These are phyloP conservation scores for Deilephila elpenor DNA, from an alignment of 2,888 invertebrate genomes.

Conservation along the genomic window DNA sequence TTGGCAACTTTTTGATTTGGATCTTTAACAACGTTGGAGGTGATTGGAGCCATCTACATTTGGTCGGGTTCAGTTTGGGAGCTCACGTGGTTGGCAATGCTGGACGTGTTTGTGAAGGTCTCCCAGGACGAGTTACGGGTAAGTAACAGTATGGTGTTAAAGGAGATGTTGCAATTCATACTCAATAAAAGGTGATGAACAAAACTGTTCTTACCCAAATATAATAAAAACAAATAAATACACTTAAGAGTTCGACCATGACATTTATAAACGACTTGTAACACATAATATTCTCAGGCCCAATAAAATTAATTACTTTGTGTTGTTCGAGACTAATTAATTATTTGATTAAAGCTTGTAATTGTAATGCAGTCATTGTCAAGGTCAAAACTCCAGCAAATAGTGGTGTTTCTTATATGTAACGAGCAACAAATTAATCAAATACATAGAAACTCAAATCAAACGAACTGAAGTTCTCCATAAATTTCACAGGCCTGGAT, in stretches of 20 bases:
- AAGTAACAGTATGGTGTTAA: conserved; percentile 26
- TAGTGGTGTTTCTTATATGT: too few relatives aligned
- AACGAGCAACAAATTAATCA: too few relatives aligned
- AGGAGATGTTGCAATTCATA: neutral
- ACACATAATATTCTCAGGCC: too few relatives aligned
- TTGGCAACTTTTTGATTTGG: conserved; percentile 67
- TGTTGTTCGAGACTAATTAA: too few relatives aligned
- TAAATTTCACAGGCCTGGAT: conserved; percentile 59
- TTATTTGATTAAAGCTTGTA: too few relatives aligned
- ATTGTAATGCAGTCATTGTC: too few relatives aligned
- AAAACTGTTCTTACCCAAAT: too few relatives aligned
- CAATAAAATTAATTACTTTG: too few relatives aligned
- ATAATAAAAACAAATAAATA: neutral
- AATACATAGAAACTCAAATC: too few relatives aligned
- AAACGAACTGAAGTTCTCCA: neutral
- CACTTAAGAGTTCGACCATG: neutral
- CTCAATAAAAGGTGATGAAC: neutral
- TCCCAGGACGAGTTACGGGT: conserved; percentile 66
- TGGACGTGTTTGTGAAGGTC: conserved; percentile 57
- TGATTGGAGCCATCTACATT: conserved; percentile 67
- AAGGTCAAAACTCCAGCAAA: too few relatives aligned
- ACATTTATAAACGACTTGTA: too few relatives aligned
- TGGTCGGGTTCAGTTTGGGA: conserved; percentile 74
- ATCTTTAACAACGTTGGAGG: conserved; percentile 63
- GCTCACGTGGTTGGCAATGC: conserved; percentile 72